Evolutionary conservation across 64 coral and sea anemone species (phyloP), one percentile per base, ranked within the genome.

Genomic region (Montipora cactus): DNA sequence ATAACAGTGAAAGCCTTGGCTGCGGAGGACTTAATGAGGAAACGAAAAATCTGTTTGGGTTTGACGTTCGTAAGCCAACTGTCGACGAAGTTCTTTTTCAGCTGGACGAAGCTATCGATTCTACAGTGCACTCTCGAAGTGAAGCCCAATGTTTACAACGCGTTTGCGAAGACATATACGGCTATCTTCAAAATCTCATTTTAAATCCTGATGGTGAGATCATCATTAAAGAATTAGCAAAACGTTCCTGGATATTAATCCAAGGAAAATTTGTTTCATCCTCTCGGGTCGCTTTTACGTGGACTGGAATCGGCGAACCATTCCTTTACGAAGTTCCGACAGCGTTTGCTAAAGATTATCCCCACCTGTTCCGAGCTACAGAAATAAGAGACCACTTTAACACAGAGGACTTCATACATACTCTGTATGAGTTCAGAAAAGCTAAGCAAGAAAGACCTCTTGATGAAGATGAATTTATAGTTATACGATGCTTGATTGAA

Each of bases 231-330:
- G 23, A 84, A 15, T 81, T 98, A 48, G 22, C n/a, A 51, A 66
- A 90, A 4, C 46, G 49, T 69, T 1, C 62, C n/a, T 98, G 96
- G 96, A 89, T 98, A 77, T 73, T 95, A 2, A 69, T 93, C 69
- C 61, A 98, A 20, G 79, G 86, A 9, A 89, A 74, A 8, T 98
- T 95, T 91, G 74, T 98, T 8, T 80, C 72, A 22, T 74, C 90
- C 9, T 59, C 22, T n/a, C 93, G 90, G 80, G 68, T 95, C 50
- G 96, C 96, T 78, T 98, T 95, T 58, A 55, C 19, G 6, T 98
- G 96, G 96, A 64, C 76, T 28, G 74, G 93, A 44, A 69, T 45
- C 28, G 96, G 96, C 23, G 93, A 88, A 9, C 96, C 96, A 14
- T 95, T 91, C 75, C 87, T 98, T 23, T 95, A 90, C 28, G 37